Conservation (phyloP, 1,140 invertebrate genomes). For the Whitmania pigra region DNA sequence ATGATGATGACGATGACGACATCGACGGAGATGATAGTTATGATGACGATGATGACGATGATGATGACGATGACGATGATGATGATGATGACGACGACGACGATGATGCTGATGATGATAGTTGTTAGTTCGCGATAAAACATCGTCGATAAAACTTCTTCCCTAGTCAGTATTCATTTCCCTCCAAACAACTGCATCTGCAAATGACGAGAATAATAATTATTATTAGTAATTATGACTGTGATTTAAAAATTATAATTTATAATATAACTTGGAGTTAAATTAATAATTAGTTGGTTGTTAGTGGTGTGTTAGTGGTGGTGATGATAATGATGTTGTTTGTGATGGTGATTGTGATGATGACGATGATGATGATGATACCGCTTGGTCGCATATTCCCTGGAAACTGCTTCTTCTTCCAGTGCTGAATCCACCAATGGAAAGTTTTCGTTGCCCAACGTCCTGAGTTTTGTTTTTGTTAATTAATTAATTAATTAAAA, state of each 20-base stretch:
- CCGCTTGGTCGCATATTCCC: constrained; percentile 16
- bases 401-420: constrained; percentile 14
- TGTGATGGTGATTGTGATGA: neutral
- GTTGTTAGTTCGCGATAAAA: too few species aligned
- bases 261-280: neutral
- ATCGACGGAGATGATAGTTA: too few species aligned
- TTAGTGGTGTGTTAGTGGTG: neutral
- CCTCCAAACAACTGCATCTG: too few species aligned
- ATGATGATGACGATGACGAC: too few species aligned
- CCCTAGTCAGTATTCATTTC: too few species aligned
- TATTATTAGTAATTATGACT: too few species aligned
- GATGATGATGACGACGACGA: neutral
- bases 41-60: too few species aligned
- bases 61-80: too few species aligned
- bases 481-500: neutral
- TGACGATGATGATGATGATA: constrained; percentile 3
- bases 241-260: neutral
- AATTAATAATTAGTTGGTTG: neutral
- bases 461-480: neutral
- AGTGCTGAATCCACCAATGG: neutral
- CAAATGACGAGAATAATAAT: too few species aligned
- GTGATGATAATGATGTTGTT: neutral
- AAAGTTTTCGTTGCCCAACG: neutral
- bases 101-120: constrained; percentile 15
- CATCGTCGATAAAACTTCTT: too few species aligned